phyloP scores from a whole-genome alignment of 2,888 invertebrate genomes.

The Seira sanloemensis region DNA sequence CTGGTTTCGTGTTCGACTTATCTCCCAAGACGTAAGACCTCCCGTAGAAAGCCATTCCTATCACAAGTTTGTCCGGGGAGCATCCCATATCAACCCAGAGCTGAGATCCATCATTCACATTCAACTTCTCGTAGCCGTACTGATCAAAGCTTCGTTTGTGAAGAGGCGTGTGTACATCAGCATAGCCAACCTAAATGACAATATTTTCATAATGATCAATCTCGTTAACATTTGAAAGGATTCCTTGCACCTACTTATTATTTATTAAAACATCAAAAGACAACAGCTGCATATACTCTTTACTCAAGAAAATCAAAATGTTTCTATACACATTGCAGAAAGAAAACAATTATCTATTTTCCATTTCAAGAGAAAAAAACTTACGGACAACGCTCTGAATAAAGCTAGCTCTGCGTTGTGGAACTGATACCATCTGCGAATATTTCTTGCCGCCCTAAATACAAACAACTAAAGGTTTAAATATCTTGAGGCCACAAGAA shows the following conservation, averaged over 20 bases:
- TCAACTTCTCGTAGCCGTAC: constrained; percentile 90
- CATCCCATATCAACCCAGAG: constrained; percentile 94
- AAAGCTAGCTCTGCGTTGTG: constrained; percentile 64
- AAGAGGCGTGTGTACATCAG: constrained; percentile 90
- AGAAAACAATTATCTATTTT: too few relatives aligned
- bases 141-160: constrained; percentile 91
- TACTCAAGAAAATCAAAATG: not conserved
- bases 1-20: constrained; percentile 78
- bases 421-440: constrained; percentile 67
- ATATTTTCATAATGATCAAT: not conserved
- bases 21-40: constrained; percentile 88
- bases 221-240: not conserved
- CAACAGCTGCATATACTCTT: not conserved
- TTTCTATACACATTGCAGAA: not conserved
- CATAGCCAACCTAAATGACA: constrained; percentile 87
- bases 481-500: not conserved
- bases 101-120: constrained; percentile 91
- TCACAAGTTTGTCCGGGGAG: constrained; percentile 87
- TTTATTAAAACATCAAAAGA: not conserved
- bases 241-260: not conserved
- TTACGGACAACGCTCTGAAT: constrained; percentile 67
- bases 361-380: not conserved
- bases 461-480: not conserved
- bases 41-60: constrained; percentile 91
- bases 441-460: constrained; percentile 69